These are phyloP conservation scores for Apis florea DNA, from an alignment of 1,140 invertebrate genomes.

Conservation along the genomic window DNA sequence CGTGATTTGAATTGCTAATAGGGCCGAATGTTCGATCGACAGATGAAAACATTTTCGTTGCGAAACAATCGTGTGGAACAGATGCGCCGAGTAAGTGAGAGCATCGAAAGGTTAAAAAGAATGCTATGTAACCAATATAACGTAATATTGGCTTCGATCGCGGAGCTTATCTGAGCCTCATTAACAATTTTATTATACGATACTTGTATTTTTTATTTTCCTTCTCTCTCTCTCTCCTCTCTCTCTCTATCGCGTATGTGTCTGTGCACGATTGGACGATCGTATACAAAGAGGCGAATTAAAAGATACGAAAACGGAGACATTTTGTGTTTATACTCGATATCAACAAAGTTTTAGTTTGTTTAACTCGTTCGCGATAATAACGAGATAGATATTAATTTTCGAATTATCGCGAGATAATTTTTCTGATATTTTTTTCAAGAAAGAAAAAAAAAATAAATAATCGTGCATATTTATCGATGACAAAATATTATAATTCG, in stretches of 20 bases:
- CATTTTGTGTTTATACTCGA: too few species aligned
- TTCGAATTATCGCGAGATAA: neutral
- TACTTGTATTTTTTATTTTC: neutral
- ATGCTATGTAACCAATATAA: neutral
- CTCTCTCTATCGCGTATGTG: too few species aligned
- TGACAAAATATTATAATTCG: too few species aligned
- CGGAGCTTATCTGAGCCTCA: neutral
- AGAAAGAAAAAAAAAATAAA: too few species aligned
- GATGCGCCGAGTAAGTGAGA: neutral
- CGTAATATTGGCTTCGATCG: neutral
- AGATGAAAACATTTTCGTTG: constrained; percentile 5
- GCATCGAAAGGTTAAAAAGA: neutral
- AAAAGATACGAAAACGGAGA: too few species aligned
- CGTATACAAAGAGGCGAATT: too few species aligned
- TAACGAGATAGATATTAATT: neutral
- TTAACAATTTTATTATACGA: neutral
- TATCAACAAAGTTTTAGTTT: too few species aligned
- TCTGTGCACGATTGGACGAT: too few species aligned
- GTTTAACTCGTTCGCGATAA: too few species aligned
- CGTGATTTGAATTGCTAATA: constrained; percentile 45
- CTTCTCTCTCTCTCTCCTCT: too few species aligned
- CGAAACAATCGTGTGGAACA: neutral
- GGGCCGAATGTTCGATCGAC: neutral
- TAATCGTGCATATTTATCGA: too few species aligned
- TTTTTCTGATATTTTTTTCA: neutral